Conservation (phyloP, 2,797 vertebrate genomes). For the Sebastes itinus region DNA sequence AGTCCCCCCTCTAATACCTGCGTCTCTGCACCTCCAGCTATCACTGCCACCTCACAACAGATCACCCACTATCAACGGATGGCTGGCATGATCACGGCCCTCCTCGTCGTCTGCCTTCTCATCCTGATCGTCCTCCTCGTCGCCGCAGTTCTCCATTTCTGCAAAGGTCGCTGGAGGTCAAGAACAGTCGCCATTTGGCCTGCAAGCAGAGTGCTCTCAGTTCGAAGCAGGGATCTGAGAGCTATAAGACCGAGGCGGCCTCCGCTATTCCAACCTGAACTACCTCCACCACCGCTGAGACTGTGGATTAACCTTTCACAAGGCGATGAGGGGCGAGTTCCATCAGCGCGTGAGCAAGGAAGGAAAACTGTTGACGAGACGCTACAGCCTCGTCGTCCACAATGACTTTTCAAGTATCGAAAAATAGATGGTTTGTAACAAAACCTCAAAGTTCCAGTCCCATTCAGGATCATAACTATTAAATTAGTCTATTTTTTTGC, state of each 20-base stretch:
- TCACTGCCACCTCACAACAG: neutral
- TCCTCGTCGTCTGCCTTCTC: constrained; percentile 54
- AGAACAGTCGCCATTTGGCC: constrained; percentile 6
- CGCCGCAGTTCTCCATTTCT: constrained; percentile 15
- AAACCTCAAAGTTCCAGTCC: neutral
- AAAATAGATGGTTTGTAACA: neutral
- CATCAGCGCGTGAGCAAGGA: neutral
- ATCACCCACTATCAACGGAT: neutral
- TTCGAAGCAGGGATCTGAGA: constrained; percentile 24
- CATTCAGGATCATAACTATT: neutral
- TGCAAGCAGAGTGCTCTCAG: neutral
- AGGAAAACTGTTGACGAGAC: neutral
- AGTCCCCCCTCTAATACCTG: neutral
- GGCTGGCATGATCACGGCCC: neutral
- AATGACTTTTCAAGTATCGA: constrained; percentile 22
- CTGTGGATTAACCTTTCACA: constrained; percentile 15
- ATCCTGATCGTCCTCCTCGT: constrained; percentile 29
- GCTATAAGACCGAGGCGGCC: constrained; percentile 42
- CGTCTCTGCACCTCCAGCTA: neutral
- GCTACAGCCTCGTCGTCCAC: constrained; percentile 15
- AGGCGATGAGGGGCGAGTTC: neutral
- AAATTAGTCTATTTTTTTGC: neutral
- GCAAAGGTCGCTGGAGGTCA: constrained; percentile 13
- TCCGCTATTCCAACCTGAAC: constrained; percentile 31
- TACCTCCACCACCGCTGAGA: constrained; percentile 21